Conservation (phyloP, 2,797 vertebrate species). For the Merluccius polli region DNA sequence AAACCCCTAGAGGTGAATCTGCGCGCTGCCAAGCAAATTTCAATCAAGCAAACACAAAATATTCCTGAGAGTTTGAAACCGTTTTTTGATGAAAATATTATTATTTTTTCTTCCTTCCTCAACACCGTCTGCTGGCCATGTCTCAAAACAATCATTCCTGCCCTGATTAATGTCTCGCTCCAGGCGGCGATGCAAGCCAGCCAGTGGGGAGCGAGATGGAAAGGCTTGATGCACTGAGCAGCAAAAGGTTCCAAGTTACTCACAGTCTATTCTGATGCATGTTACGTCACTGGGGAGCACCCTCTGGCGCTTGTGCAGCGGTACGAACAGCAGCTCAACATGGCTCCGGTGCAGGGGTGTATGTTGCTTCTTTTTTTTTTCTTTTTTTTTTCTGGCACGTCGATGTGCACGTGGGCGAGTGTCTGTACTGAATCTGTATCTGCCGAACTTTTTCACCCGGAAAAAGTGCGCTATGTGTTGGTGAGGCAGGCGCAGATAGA, state of each 20-base stretch:
- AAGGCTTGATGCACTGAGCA: slow-evolving; percentile 37
- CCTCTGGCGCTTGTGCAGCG: not conserved
- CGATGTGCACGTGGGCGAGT: not conserved
- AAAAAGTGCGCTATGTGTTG: not conserved
- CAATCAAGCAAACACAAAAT: slow-evolving; percentile 37
- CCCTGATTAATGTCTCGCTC: slow-evolving; percentile 56
- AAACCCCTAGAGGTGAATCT: slow-evolving; percentile 32
- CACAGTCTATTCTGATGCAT: slow-evolving; percentile 26
- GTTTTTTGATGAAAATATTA: not conserved
- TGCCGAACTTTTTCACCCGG: not conserved
- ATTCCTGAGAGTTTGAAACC: slow-evolving; percentile 41
- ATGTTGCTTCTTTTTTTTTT: not conserved
- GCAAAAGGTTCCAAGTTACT: slow-evolving; percentile 22
- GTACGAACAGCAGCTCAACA: not conserved
- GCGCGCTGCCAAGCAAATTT: slow-evolving; percentile 35
- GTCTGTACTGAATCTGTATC: not conserved
- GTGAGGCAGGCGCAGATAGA: not conserved
- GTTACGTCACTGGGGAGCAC: slow-evolving; percentile 28
- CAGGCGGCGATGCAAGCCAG: slow-evolving; percentile 44
- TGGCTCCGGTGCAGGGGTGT: not conserved
- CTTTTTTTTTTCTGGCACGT: not conserved
- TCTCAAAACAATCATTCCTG: slow-evolving; percentile 57
- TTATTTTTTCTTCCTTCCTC: not conserved
- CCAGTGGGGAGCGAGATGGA: slow-evolving; percentile 32
- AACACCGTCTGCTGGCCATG: slow-evolving; percentile 28